Conservation (phyloP, 2,113 vertebrate genomes). For the Colistium nudipinnis region DNA sequence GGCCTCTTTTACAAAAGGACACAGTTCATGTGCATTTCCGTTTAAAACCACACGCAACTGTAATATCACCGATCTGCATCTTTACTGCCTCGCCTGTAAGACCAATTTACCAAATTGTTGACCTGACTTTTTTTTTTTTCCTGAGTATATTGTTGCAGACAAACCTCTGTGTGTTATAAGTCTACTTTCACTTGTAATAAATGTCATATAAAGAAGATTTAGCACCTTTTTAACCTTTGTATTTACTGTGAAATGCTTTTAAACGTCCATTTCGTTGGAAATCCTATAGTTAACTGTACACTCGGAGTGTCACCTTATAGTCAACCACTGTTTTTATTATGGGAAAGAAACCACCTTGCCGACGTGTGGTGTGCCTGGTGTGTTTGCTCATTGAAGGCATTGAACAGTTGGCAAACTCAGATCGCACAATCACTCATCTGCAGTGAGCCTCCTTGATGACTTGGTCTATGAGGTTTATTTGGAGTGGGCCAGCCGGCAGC, state of each 20-base stretch:
- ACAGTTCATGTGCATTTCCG: slow-evolving; percentile 33
- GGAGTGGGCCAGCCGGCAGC: slow-evolving; percentile 21
- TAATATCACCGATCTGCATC: slow-evolving; percentile 22
- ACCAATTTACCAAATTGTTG: slow-evolving; percentile 7
- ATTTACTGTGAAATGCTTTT: slow-evolving; percentile 20
- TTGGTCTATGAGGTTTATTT: slow-evolving; percentile 54
- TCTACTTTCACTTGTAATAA: slow-evolving; percentile 16
- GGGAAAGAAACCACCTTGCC: slow-evolving; percentile 2
- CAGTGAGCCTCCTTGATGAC: slow-evolving; percentile 7
- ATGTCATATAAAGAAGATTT: slow-evolving; percentile 23
- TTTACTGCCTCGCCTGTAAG: slow-evolving; percentile 6
- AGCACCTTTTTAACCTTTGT: slow-evolving; percentile 41
- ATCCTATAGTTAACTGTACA: neutral
- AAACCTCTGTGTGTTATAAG: slow-evolving; percentile 5
- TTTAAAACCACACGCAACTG: slow-evolving; percentile 16
- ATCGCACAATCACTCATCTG: slow-evolving; percentile 26
- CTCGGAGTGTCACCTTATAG: neutral
- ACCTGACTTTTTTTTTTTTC: neutral
- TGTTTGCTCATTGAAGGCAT: slow-evolving; percentile 47
- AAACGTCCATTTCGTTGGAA: slow-evolving; percentile 10
- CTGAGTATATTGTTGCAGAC: slow-evolving; percentile 3
- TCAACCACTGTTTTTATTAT: neutral
- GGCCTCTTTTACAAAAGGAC: slow-evolving; percentile 20
- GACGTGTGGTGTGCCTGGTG: neutral
- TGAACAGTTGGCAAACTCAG: slow-evolving; percentile 59